Conservation (phyloP, 2,888 invertebrate species). For the Cordilura impudica region DNA sequence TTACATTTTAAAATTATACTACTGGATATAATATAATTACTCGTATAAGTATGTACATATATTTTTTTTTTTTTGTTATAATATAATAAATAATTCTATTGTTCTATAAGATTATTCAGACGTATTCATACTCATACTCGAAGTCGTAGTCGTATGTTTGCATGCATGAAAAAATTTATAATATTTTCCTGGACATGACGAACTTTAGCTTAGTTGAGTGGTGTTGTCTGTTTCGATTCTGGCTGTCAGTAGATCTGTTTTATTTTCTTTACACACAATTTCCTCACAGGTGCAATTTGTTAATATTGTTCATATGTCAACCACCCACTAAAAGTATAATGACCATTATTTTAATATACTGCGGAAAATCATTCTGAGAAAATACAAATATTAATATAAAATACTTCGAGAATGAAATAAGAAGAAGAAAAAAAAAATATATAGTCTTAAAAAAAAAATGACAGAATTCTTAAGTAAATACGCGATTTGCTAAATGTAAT, state of each 20-base stretch:
- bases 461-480: neutral
- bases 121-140: no score
- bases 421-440: no score
- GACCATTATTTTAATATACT: conserved; percentile 33
- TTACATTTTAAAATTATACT: conserved; percentile 15
- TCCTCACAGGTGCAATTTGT: conserved; percentile 53
- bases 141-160: no score
- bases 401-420: no score
- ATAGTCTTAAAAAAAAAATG: neutral
- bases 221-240: neutral
- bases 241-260: conserved; percentile 24
- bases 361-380: neutral
- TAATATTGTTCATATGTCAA: conserved; percentile 38
- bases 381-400: neutral
- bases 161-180: neutral
- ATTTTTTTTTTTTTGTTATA: neutral
- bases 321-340: conserved; percentile 59
- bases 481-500: neutral
- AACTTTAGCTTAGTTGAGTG: conserved; percentile 20
- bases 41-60: conserved; percentile 6
- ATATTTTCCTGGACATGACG: conserved; percentile 52
- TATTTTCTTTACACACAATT: conserved; percentile 46
- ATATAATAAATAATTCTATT: no score
- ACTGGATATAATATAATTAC: no score
- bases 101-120: neutral